Evolutionary conservation across 1,140 invertebrate species (phyloP), one percentile per base, ranked within the genome.

Genomic region (Geopemphigus sp.): DNA sequence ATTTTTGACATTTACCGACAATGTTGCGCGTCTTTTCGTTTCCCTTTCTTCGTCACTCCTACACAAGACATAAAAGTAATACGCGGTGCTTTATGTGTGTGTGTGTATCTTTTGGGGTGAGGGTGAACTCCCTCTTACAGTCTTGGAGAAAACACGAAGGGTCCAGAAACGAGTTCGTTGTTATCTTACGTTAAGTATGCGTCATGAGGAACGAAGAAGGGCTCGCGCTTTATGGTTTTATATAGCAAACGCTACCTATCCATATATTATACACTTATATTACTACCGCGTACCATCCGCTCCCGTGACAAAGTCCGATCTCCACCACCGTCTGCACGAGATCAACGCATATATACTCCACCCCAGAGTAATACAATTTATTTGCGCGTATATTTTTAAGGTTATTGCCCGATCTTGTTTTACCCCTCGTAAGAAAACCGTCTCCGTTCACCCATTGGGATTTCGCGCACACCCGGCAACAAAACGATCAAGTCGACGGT

Each of bases 1-100:
- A 78, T 78, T 78, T 78, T 61, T 29, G 56, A 78, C 74, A 39
- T 78, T 29, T 57, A 47, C 53, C 54, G 72, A 32, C 57, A 57
- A 76, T 63, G 39, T 61, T 61, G 74, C 74, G 56, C 74, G 56
- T 78, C 56, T 78, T 78, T 63, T 19, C 74, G 32, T 24, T 0
- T 63, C 12, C 2, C n/a, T 0, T 1, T 5, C 57, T 8, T 6
- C 11, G 1, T 14, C 24, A 14, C n/a, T n/a, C n/a, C n/a, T 5
- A 24, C 56, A 57, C 56, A 10, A n/a, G 56, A 57, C 47, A 70
- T 53, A 26, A 70, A 26, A 54, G 45, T 24, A 50, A 50, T 66
- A 15, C 24, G 10, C 5, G 6, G 22, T 29, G 24, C n/a, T 61
- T 14, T 26, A 14, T n/a, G 57, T 61, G 57, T 61, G 17, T 17